Evolutionary conservation across 2,888 invertebrate species (phyloP).

Genomic region (Polymixis flavicincta): DNA sequence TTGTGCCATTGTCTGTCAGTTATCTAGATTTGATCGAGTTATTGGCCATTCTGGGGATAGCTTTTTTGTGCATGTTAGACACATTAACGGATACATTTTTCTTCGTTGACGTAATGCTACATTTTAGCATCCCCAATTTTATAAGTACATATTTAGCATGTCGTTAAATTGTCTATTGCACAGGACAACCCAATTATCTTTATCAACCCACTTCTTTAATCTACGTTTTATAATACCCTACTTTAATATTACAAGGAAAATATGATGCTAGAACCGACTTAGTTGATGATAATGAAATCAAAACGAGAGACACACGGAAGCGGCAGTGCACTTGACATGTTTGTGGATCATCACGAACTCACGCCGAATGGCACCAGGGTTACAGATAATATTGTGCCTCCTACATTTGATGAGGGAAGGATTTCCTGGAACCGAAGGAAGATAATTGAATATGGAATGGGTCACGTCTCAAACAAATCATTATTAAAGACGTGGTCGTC

Average conservation of each 20-base stretch:
- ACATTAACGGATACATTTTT: neutral
- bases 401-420: constrained; percentile 12
- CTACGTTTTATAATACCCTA: too few relatives aligned
- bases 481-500: neutral
- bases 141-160: neutral
- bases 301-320: constrained; percentile 40
- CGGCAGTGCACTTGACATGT: constrained; percentile 36
- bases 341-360: constrained; percentile 44
- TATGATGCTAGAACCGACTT: neutral
- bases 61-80: neutral
- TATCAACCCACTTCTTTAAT: neutral
- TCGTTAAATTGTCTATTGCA: neutral
- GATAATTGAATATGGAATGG: neutral
- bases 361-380: constrained; percentile 24
- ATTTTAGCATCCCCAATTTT: neutral
- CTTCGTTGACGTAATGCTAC: neutral
- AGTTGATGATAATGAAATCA: neutral
- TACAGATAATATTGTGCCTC: constrained; percentile 21
- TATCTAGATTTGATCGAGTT: neutral
- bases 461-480: neutral
- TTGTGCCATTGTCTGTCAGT: neutral
- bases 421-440: neutral
- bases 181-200: neutral
- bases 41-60: neutral
- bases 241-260: too few relatives aligned